phyloP scores from a whole-genome alignment of 92 coral and sea anemone genomes.

The Palythoa heliodiscus region DNA sequence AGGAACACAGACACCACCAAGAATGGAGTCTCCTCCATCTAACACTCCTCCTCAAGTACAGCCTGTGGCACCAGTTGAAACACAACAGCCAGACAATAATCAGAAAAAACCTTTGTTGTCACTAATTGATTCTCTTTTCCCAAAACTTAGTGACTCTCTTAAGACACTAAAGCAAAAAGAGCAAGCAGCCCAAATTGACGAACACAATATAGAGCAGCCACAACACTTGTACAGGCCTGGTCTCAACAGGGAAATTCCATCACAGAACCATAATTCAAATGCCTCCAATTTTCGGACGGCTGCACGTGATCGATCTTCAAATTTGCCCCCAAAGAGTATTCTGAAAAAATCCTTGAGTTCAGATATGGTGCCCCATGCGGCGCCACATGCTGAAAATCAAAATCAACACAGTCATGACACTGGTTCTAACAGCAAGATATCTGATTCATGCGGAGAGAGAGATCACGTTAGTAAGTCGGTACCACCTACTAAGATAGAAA shows the following conservation, averaged over 20 bases:
- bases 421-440: not conserved
- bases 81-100: slow-evolving; percentile 47
- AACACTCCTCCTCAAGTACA: slow-evolving; percentile 53
- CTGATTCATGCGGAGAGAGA: not conserved
- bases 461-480: not conserved
- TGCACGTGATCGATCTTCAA: not conserved
- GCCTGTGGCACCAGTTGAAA: slow-evolving; percentile 32
- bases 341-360: slow-evolving; percentile 2
- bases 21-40: slow-evolving; percentile 31
- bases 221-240: not conserved
- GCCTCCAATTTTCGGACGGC: not conserved
- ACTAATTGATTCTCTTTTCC: slow-evolving; percentile 86
- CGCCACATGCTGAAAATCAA: not conserved
- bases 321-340: slow-evolving; percentile 18
- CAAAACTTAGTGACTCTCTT: slow-evolving; percentile 81
- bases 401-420: not conserved
- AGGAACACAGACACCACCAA: slow-evolving; percentile 46
- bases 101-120: slow-evolving; percentile 70
- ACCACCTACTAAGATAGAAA: slow-evolving; percentile 33
- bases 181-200: slow-evolving; percentile 16
- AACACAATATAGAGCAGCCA: not conserved
- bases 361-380: not conserved
- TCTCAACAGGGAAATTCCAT: not conserved
- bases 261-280: slow-evolving; percentile 1
- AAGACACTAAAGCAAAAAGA: slow-evolving; percentile 75